Conservation (phyloP, 2,113 vertebrate species). For the Pygoscelis antarcticus region DNA sequence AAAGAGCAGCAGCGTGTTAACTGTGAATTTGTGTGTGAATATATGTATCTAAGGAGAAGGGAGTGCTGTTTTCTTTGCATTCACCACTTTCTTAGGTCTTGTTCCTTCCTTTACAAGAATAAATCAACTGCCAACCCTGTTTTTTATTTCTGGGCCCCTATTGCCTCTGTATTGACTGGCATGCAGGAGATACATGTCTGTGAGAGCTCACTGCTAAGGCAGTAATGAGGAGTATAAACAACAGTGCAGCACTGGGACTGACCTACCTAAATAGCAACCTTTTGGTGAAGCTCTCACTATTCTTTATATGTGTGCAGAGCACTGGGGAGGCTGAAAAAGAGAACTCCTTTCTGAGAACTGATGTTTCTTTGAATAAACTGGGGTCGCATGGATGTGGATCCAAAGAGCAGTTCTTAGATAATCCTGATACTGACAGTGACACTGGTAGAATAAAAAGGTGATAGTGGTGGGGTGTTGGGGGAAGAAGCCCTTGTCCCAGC, state of each 20-base stretch:
- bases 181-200: background rate
- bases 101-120: background rate
- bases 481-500: background rate
- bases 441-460: background rate
- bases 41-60: background rate
- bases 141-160: background rate
- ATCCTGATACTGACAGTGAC: background rate
- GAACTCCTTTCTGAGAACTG: background rate
- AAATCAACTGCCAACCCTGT: background rate
- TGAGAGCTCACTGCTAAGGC: background rate
- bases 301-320: background rate
- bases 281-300: background rate
- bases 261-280: background rate
- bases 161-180: background rate
- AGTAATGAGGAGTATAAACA: background rate
- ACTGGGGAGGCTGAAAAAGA: background rate
- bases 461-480: too few species aligned
- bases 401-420: background rate
- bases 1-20: background rate
- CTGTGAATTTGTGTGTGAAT: background rate
- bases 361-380: background rate
- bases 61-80: background rate
- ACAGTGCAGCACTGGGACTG: background rate
- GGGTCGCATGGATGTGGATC: rapidly evolving
- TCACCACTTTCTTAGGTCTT: background rate